Percentiles rank a stretch among this genome's conserved stretches.
These are phyloP conservation scores for Dexiosoma caninum DNA, from an alignment of 2,888 invertebrate species.

Conservation along the genomic window DNA sequence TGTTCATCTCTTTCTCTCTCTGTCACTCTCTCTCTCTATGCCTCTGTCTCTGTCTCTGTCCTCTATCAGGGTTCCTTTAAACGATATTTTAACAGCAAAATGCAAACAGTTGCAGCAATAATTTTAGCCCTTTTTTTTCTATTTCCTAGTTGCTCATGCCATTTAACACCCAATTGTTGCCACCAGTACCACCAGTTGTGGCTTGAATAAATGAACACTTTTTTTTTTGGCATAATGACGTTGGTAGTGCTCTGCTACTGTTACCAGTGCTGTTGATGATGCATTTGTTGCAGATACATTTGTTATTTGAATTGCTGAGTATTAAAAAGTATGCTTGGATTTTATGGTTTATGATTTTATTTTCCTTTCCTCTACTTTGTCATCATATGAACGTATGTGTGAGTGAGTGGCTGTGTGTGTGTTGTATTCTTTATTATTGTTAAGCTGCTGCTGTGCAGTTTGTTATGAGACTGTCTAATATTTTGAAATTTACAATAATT, in stretches of 20 bases:
- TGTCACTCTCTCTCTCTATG: not conserved
- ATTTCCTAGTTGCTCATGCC: constrained; percentile 7
- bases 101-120: constrained; percentile 60
- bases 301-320: constrained; percentile 58
- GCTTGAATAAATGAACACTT: constrained; percentile 35
- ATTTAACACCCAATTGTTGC: constrained; percentile 10
- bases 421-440: constrained; percentile 1
- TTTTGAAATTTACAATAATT: constrained; percentile 36
- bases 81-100: constrained; percentile 41
- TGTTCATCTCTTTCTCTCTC: too few relatives aligned
- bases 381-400: too few relatives aligned
- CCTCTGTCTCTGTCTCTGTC: too few relatives aligned
- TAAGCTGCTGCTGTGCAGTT: constrained; percentile 38
- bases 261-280: constrained; percentile 27
- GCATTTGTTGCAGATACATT: constrained; percentile 58
- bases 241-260: constrained; percentile 3
- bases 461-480: constrained; percentile 52
- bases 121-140: constrained; percentile 46
- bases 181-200: constrained; percentile 29
- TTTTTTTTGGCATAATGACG: constrained; percentile 15
- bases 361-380: not conserved
- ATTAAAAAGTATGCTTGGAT: constrained; percentile 45
- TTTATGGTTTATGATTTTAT: constrained; percentile 55
- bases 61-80: not conserved
- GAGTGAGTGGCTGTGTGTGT: too few relatives aligned